These are phyloP conservation scores for Drosophila kuntzei DNA, from an alignment of 2,888 invertebrate genomes.

Conservation along the genomic window DNA sequence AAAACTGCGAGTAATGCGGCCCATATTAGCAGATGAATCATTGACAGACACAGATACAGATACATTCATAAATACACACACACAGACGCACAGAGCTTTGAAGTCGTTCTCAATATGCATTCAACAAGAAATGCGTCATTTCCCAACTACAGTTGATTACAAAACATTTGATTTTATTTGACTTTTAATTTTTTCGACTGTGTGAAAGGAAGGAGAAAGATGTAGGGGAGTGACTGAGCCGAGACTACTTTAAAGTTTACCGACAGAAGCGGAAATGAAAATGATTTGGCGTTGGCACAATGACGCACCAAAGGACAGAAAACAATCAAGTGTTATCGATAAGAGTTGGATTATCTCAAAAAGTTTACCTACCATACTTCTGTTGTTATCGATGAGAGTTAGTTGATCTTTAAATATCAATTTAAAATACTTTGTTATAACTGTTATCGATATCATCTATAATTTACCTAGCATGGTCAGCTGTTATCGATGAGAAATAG, in stretches of 20 bases:
- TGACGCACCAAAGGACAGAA: conserved; percentile 8
- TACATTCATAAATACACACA: neutral
- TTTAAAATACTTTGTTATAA: neutral
- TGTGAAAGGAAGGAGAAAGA: neutral
- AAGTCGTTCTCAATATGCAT: conserved; percentile 15
- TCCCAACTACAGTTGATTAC: conserved; percentile 47
- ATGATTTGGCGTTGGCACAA: conserved; percentile 49
- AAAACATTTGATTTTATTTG: conserved; percentile 30
- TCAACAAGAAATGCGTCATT: conserved; percentile 51
- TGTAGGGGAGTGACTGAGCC: neutral
- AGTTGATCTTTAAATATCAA: neutral
- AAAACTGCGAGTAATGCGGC: conserved; percentile 8
- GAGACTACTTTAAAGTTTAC: conserved; percentile 35
- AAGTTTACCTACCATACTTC: neutral
- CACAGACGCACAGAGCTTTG: neutral
- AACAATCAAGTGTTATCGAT: conserved; percentile 16
- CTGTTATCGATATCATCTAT: conserved; percentile 14
- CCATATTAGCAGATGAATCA: conserved; percentile 43
- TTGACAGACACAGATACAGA: neutral
- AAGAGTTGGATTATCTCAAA: neutral
- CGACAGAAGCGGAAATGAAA: conserved; percentile 57
- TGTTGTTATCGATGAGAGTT: neutral
- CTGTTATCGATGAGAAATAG: neutral
- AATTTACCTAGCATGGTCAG: neutral
- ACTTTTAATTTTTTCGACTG: conserved; percentile 28